These are phyloP conservation scores for Cotesia vestalis DNA, from an alignment of 1,140 invertebrate genomes.

Conservation along the genomic window DNA sequence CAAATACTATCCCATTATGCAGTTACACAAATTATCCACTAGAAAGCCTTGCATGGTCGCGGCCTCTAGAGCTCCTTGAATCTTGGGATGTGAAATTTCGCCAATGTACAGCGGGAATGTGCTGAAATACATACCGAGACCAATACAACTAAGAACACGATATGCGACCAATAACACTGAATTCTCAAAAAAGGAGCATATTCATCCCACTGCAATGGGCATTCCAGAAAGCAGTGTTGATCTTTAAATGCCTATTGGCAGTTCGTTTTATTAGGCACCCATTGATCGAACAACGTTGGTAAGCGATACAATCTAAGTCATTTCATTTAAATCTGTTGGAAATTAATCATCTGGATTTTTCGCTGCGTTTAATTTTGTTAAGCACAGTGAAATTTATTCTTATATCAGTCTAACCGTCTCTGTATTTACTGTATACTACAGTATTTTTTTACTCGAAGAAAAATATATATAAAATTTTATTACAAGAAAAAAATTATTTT, in stretches of 20 bases:
- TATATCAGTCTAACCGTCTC: conserved; percentile 53
- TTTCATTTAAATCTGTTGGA: conserved; percentile 67
- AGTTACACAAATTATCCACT: conserved; percentile 75
- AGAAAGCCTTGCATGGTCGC: conserved; percentile 59
- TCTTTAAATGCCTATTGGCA: conserved; percentile 71
- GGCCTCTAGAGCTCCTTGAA: conserved; percentile 74
- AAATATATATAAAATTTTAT: no score
- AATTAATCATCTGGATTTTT: conserved; percentile 62
- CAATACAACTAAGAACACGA: conserved; percentile 68
- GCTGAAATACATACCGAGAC: conserved; percentile 72
- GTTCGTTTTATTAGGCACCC: conserved; percentile 56
- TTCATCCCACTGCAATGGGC: conserved; percentile 72
- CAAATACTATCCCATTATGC: conserved; percentile 71
- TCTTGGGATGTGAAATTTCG: conserved; percentile 71
- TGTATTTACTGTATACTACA: conserved; percentile 55
- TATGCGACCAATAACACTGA: conserved; percentile 42
- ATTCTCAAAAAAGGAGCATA: conserved; percentile 68
- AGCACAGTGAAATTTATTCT: conserved; percentile 70
- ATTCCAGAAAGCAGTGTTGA: conserved; percentile 70
- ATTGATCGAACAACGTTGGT: conserved; percentile 63
- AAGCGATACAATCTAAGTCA: conserved; percentile 72
- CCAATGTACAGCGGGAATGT: conserved; percentile 73
- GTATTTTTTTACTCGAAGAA: neutral
- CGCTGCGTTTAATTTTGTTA: conserved; percentile 58
- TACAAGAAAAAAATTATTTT: no score